A percentile compares a stretch with the other conserved stretches of the same genome.
Evolutionary conservation across 2,113 vertebrate species (phyloP).

Genomic region (Gila orcuttii): DNA sequence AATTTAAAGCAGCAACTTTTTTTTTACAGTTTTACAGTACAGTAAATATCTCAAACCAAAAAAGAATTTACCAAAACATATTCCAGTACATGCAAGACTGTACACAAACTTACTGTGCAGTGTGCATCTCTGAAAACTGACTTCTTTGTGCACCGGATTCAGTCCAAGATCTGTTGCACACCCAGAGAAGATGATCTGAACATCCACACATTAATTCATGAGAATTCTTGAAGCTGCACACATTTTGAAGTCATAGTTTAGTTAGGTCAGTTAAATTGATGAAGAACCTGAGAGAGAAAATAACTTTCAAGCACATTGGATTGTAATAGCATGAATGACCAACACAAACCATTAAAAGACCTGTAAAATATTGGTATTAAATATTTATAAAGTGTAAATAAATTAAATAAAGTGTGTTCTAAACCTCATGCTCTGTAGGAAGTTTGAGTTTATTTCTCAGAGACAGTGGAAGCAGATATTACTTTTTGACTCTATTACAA

Average conservation of each 20-base stretch:
- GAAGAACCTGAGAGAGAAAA: not conserved
- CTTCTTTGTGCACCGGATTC: not conserved
- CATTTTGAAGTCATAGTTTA: too few relatives aligned
- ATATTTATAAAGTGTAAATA: too few relatives aligned
- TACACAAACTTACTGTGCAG: not conserved
- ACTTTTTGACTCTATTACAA: constrained; percentile 52
- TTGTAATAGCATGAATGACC: not conserved
- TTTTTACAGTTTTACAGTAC: too few relatives aligned
- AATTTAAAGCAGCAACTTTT: too few relatives aligned
- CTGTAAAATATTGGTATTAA: not conserved
- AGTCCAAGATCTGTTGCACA: not conserved
- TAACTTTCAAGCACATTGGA: not conserved
- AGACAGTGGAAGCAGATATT: constrained; percentile 3
- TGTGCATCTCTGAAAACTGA: not conserved
- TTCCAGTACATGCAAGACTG: not conserved
- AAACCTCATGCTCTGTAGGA: not conserved
- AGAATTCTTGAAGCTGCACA: not conserved
- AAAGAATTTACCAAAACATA: not conserved
- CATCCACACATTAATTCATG: not conserved
- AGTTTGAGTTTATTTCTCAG: constrained; percentile 14
- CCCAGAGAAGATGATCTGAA: not conserved
- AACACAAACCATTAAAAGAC: not conserved
- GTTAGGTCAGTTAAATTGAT: not conserved
- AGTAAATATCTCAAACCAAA: not conserved
- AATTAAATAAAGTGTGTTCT: not conserved